Evolutionary conservation across 2,888 invertebrate species (phyloP).

Genomic region (Drosophila paramelanica): DNA sequence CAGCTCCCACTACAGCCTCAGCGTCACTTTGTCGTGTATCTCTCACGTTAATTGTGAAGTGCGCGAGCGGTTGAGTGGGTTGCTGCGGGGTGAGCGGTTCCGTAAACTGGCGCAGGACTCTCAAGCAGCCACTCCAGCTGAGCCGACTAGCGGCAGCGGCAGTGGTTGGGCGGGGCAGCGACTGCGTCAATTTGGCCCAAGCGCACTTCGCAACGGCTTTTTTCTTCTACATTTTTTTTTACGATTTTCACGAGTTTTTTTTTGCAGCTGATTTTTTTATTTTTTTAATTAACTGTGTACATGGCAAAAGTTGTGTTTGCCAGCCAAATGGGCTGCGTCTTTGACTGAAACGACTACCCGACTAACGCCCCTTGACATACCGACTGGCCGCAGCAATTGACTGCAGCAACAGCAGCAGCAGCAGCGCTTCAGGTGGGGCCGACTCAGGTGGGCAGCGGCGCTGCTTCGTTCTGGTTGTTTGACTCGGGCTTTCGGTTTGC

Average conservation of each 20-base stretch:
- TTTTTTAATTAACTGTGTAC: slow-evolving; percentile 79
- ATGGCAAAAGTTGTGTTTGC: slow-evolving; percentile 71
- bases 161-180: not conserved
- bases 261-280: slow-evolving; percentile 23
- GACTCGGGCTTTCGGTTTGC: slow-evolving; percentile 65
- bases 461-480: slow-evolving; percentile 36
- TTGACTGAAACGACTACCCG: slow-evolving; percentile 36
- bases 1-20: slow-evolving; percentile 14
- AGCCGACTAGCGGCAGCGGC: slow-evolving; percentile 2
- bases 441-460: slow-evolving; percentile 20
- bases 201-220: slow-evolving; percentile 27
- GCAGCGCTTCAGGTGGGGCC: slow-evolving; percentile 33
- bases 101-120: slow-evolving; percentile 35
- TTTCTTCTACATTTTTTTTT: slow-evolving; percentile 15
- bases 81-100: not conserved
- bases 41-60: slow-evolving; percentile 72
- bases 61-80: slow-evolving; percentile 8
- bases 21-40: slow-evolving; percentile 62
- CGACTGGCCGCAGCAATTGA: slow-evolving; percentile 42
- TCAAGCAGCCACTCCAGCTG: slow-evolving; percentile 51
- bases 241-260: slow-evolving; percentile 37
- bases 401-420: not conserved
- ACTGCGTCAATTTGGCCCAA: slow-evolving; percentile 43
- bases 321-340: slow-evolving; percentile 61
- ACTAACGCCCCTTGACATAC: slow-evolving; percentile 26